These are phyloP conservation scores for Volucella zonaria DNA, from an alignment of 2,888 invertebrate genomes.

Conservation along the genomic window DNA sequence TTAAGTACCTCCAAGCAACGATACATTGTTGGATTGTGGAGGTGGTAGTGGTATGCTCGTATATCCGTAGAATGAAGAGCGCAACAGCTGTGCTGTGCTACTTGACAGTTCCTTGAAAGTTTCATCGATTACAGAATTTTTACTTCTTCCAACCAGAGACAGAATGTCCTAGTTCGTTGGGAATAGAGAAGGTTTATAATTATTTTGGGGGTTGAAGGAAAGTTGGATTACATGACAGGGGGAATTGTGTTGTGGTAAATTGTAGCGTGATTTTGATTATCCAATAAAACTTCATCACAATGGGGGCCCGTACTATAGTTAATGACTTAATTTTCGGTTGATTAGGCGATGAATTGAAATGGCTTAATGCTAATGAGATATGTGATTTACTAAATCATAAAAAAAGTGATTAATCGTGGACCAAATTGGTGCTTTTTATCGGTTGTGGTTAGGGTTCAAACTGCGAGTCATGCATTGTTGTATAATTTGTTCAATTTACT, in stretches of 20 bases:
- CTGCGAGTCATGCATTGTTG: no score
- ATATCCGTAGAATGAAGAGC: constrained; percentile 10
- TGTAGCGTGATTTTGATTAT: constrained; percentile 37
- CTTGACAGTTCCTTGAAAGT: constrained; percentile 38
- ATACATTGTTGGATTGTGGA: constrained; percentile 21
- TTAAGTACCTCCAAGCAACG: constrained; percentile 49
- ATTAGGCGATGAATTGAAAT: constrained; percentile 2
- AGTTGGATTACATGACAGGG: neutral
- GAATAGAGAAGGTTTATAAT: neutral
- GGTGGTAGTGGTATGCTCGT: constrained; percentile 31
- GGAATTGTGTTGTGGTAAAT: constrained; percentile 11
- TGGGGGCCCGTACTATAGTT: neutral
- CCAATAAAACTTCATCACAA: constrained; percentile 9
- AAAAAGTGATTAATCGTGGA: no score
- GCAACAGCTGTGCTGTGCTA: constrained; percentile 43
- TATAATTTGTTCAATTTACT: no score
- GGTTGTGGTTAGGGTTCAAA: no score
- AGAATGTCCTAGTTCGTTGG: no score
- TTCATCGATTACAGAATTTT: constrained; percentile 17
- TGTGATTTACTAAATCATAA: neutral
- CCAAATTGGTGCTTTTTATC: no score
- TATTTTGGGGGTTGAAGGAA: neutral
- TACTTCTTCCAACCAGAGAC: neutral
- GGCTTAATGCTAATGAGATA: neutral
- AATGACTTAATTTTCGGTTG: constrained; percentile 16